These are phyloP conservation scores for Acanthopleura granulata DNA, from an alignment of 2,888 invertebrate genomes.

Conservation along the genomic window DNA sequence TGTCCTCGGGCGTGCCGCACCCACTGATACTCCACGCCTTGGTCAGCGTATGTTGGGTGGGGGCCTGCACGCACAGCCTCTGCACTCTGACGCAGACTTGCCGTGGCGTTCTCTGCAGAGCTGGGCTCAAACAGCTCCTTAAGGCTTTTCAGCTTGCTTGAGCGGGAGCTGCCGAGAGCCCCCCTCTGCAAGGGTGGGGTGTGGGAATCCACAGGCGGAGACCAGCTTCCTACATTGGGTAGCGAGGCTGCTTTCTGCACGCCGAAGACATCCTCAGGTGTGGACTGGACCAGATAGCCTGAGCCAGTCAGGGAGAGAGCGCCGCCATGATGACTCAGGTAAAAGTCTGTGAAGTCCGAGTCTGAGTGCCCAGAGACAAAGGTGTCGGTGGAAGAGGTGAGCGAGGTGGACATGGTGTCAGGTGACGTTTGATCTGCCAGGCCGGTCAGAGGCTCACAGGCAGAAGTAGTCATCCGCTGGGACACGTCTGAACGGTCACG, in stretches of 20 bases:
- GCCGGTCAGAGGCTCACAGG: neutral
- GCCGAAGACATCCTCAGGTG: neutral
- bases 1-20: constrained; percentile 8
- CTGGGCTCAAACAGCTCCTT: constrained; percentile 56
- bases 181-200: constrained; percentile 36
- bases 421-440: neutral
- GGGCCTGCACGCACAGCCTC: constrained; percentile 18
- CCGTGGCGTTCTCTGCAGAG: constrained; percentile 37
- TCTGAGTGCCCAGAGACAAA: neutral
- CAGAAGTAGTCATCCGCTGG: constrained; percentile 4
- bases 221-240: constrained; percentile 35
- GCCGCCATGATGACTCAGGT: neutral
- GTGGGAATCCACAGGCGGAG: constrained; percentile 33
- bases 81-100: constrained; percentile 29
- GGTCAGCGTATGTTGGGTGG: constrained; percentile 25
- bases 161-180: constrained; percentile 47
- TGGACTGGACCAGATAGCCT: neutral
- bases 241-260: constrained; percentile 48
- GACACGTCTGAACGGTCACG: neutral
- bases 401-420: constrained; percentile 11
- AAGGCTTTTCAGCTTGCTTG: constrained; percentile 53
- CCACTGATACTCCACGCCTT: constrained; percentile 21
- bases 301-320: neutral
- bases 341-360: neutral
- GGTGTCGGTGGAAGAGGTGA: neutral